Evolutionary conservation across 1,140 invertebrate genomes (phyloP).

Genomic region (Ylistrum balloti): DNA sequence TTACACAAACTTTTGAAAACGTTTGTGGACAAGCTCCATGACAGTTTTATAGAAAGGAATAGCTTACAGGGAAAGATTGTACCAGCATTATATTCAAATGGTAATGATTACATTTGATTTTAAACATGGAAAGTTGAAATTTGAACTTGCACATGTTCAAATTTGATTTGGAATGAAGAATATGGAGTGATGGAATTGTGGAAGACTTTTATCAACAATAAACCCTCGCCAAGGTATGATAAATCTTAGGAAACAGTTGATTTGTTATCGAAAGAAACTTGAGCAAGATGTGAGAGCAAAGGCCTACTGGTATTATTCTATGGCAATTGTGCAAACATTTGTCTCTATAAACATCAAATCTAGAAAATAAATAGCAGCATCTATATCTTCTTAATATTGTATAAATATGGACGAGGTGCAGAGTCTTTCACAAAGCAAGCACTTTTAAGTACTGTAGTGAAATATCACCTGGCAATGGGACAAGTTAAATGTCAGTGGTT

Average conservation of each 20-base stretch:
- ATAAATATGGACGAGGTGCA: background rate
- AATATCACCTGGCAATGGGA: background rate
- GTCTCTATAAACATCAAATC: background rate
- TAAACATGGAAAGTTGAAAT: background rate
- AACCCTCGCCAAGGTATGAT: background rate
- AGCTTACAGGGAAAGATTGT: no score
- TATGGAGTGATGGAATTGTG: background rate
- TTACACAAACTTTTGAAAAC: no score
- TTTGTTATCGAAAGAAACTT: background rate
- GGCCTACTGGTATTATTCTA: background rate
- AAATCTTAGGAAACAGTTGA: background rate
- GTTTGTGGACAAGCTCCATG: no score
- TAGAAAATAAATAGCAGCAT: background rate
- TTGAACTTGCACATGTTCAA: background rate
- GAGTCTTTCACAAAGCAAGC: background rate
- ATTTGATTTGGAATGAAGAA: background rate
- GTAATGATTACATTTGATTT: no score
- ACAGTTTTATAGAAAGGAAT: no score
- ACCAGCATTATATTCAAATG: no score
- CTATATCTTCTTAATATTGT: background rate
- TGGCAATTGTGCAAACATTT: background rate
- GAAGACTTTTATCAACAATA: background rate
- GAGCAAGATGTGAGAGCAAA: background rate
- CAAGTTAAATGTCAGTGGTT: background rate
- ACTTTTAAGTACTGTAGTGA: background rate